These are phyloP conservation scores for Phrynocephalus versicolor DNA, from an alignment of 2,113 vertebrate species.

Conservation along the genomic window DNA sequence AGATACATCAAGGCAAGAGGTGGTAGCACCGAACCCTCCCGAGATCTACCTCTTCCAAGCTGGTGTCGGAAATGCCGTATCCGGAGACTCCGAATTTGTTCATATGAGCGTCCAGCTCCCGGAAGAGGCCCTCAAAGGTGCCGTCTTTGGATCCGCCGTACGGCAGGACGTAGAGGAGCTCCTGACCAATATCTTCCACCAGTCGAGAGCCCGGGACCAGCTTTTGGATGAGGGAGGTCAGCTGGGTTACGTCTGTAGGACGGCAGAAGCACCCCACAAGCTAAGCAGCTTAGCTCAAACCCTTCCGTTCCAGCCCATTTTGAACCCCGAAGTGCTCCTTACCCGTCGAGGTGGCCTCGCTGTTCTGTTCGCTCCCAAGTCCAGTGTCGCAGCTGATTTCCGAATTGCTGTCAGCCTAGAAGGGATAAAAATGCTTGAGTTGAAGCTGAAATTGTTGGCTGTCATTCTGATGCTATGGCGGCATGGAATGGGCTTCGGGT, in stretches of 20 bases:
- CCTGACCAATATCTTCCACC: slow-evolving; percentile 80
- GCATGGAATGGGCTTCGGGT: too few species aligned
- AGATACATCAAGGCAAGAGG: too few species aligned
- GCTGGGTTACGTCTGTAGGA: slow-evolving; percentile 69
- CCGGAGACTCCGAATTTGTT: slow-evolving; percentile 78
- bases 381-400: slow-evolving; percentile 73
- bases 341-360: slow-evolving; percentile 69
- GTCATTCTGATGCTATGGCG: too few species aligned
- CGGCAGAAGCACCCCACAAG: neutral
- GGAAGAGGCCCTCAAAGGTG: slow-evolving; percentile 78
- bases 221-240: slow-evolving; percentile 74
- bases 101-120: slow-evolving; percentile 77
- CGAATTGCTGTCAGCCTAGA: slow-evolving; percentile 72
- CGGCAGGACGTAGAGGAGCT: slow-evolving; percentile 83
- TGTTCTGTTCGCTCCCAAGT: slow-evolving; percentile 62
- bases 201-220: slow-evolving; percentile 75
- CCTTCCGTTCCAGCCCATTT: neutral
- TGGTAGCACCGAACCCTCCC: too few species aligned
- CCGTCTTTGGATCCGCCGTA: slow-evolving; percentile 78
- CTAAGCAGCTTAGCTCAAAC: neutral
- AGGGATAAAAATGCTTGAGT: neutral
- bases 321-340: slow-evolving; percentile 30
- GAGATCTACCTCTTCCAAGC: slow-evolving; percentile 84
- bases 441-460: neutral
- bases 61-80: slow-evolving; percentile 88